Conservation (phyloP, 1,140 invertebrate species). For the Drosophila littoralis region DNA sequence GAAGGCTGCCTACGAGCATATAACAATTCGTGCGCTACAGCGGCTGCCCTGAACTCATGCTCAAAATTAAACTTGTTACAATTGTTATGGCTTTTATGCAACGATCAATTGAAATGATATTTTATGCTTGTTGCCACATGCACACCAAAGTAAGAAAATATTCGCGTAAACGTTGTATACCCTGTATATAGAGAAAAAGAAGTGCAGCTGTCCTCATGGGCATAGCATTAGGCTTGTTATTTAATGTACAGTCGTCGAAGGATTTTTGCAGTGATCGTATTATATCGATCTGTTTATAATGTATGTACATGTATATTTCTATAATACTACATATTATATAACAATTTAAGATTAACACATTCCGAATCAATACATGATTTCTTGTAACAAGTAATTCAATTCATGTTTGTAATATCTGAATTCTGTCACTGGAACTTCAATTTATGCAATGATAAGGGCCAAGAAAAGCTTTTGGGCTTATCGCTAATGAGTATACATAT, state of each 20-base stretch:
- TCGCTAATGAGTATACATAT: constrained; percentile 2
- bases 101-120: constrained; percentile 46
- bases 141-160: constrained; percentile 1
- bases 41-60: constrained; percentile 34
- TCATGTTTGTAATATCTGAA: background rate
- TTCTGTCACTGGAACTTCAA: background rate
- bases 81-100: constrained; percentile 53
- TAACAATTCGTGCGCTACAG: constrained; percentile 58
- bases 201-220: constrained; percentile 16
- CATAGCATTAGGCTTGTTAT: constrained; percentile 14
- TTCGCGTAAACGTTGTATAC: constrained; percentile 27
- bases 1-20: constrained; percentile 74
- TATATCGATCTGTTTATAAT: constrained; percentile 20
- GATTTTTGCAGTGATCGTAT: constrained; percentile 6
- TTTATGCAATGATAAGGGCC: background rate
- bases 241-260: constrained; percentile 29
- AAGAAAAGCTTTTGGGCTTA: background rate
- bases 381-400: constrained; percentile 3
- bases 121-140: constrained; percentile 25
- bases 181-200: constrained; percentile 37
- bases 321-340: constrained; percentile 17
- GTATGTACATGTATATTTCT: constrained; percentile 25
- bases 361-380: constrained; percentile 44
- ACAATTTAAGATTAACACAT: constrained; percentile 45
- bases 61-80: constrained; percentile 22